Percentiles rank a stretch among this genome's conserved stretches.
Evolutionary conservation across 2,888 invertebrate genomes (phyloP).

Genomic region (Sphaeridia pumilis): DNA sequence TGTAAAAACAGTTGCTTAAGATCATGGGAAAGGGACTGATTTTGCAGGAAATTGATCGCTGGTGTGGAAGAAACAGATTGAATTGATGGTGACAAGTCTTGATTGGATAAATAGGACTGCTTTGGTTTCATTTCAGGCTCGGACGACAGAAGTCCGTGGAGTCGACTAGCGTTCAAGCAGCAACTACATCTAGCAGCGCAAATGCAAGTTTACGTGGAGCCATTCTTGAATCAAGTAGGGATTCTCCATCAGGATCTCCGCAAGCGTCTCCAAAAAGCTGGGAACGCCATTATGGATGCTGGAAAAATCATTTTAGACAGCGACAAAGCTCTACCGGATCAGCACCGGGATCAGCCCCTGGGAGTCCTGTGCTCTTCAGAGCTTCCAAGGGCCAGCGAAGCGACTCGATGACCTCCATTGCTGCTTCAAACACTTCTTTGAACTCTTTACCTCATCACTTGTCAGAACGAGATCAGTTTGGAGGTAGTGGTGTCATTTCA

Average conservation of each 20-base stretch:
- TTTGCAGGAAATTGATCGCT: background rate
- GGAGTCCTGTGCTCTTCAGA: conserved; percentile 32
- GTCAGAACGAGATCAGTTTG: conserved; percentile 12
- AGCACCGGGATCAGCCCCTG: conserved; percentile 28
- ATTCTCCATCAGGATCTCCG: conserved; percentile 9
- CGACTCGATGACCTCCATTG: conserved; percentile 33
- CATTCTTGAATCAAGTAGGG: conserved; percentile 4
- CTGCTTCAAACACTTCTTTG: conserved; percentile 29
- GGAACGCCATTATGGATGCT: conserved; percentile 35
- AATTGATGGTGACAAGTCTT: background rate
- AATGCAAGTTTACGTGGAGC: conserved; percentile 5
- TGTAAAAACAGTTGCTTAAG: no score
- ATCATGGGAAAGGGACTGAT: background rate
- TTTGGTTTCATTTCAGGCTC: conserved; percentile 12
- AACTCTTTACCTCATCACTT: conserved; percentile 29
- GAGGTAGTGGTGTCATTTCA: conserved; percentile 20
- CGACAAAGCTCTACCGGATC: conserved; percentile 10
- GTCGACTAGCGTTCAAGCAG: conserved; percentile 8
- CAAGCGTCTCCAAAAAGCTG: conserved; percentile 18
- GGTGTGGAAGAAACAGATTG: background rate
- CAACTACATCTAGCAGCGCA: conserved; percentile 6
- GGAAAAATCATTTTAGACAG: conserved; percentile 32
- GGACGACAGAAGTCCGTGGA: conserved; percentile 25
- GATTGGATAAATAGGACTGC: background rate
- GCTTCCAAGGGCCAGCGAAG: conserved; percentile 25